Evolutionary conservation across 2,113 vertebrate genomes (phyloP), one percentile per base, ranked within the genome.

Genomic region (Chaenocephalus aceratus): DNA sequence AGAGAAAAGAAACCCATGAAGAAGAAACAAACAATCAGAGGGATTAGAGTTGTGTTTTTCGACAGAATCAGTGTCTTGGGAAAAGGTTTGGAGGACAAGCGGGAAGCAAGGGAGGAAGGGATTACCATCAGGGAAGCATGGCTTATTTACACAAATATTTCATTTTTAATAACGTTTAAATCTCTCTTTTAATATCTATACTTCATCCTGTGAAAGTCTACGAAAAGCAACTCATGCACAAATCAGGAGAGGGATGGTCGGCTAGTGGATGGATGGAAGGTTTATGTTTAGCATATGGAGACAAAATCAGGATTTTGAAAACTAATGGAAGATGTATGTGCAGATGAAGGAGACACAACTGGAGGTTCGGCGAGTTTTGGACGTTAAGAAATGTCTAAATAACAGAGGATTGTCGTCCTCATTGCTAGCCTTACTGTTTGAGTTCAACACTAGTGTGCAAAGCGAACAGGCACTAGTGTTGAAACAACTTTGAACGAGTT

Each of bases 171-270:
- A 10, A 30, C 15, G 45, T 79, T 30, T 68, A 16, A 53, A 60
- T 30, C 36, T 23, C 2, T 7, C 13, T 13, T 13, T 16, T 16
- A 2, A 6, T 18, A 57, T 63, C 49, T 51, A 9, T 6, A n/a
- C 52, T 45, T 70, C 69, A 72, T 69, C 77, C 49, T 26, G 63
- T 26, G 64, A 36, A 49, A 41, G 34, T 63, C 66, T 65, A 75
- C 51, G 2, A 54, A 75, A 45, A 82, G 75, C 70, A 70, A 75
- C 52, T 61, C 13, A 87, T 92, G 88, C 88, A 89, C 48, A 80
- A 84, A 71, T 21, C 72, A 82, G 87, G 68, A 81, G 30, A 68
- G 77, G 78, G 83, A 86, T 85, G 89, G 77, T 65, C 45, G 68
- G 84, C 86, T 56, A 57, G 75, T 76, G 77, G 52, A 78, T 16